Evolutionary conservation across 2,888 invertebrate species (phyloP).

Genomic region (Eledona agricola): DNA sequence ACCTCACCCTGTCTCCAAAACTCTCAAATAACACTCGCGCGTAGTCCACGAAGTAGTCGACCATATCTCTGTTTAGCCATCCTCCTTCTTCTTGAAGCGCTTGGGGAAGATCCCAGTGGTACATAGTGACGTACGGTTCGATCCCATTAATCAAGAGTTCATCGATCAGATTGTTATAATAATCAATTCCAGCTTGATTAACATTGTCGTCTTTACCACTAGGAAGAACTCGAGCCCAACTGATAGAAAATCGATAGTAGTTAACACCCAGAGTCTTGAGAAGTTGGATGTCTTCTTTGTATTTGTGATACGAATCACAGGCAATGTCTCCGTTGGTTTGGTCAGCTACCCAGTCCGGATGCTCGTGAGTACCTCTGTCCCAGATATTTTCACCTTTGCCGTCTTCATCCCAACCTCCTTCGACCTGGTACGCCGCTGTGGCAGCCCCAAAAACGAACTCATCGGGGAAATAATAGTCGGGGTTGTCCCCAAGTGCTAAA

Average conservation of each 20-base stretch:
- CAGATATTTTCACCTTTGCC: conserved; percentile 68
- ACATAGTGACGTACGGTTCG: conserved; percentile 61
- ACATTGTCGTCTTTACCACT: conserved; percentile 69
- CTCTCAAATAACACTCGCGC: conserved; percentile 61
- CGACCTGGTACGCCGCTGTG: conserved; percentile 50
- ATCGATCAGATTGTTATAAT: conserved; percentile 78
- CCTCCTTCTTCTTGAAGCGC: conserved; percentile 63
- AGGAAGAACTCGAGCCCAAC: conserved; percentile 76
- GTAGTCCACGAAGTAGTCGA: conserved; percentile 67
- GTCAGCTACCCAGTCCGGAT: conserved; percentile 63
- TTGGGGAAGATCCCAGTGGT: conserved; percentile 56
- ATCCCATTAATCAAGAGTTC: conserved; percentile 71
- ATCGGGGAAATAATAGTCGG: conserved; percentile 29
- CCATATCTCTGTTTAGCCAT: conserved; percentile 68
- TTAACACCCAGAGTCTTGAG: conserved; percentile 66
- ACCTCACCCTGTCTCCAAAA: conserved; percentile 55
- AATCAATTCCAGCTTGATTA: conserved; percentile 76
- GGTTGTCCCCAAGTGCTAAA: conserved; percentile 4
- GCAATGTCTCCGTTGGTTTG: conserved; percentile 68
- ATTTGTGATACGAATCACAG: conserved; percentile 72
- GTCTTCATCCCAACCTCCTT: conserved; percentile 42
- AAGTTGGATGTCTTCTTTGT: conserved; percentile 68
- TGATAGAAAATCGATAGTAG: conserved; percentile 70
- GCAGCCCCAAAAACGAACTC: conserved; percentile 43
- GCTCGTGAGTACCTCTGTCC: conserved; percentile 64